A percentile compares a stretch with the other conserved stretches of the same genome.
Conservation (phyloP, 2,113 vertebrate species). For the Jaculus jaculus region DNA sequence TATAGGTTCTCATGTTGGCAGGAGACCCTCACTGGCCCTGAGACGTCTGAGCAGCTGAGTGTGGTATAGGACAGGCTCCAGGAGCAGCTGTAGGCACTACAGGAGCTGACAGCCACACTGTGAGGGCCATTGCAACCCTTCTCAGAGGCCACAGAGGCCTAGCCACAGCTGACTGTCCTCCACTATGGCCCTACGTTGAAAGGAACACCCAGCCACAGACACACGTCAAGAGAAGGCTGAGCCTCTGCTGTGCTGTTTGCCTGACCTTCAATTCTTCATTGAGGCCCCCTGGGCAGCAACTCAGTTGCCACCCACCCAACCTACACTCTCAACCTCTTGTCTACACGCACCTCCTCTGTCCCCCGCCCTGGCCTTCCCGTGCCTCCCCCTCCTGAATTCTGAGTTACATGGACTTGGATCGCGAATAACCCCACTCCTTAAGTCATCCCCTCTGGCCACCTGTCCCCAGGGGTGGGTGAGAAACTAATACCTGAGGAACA, state of each 20-base stretch:
- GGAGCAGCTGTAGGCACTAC: slow-evolving; percentile 83
- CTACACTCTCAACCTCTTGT: neutral
- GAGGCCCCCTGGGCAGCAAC: neutral
- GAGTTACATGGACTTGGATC: neutral
- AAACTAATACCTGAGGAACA: neutral
- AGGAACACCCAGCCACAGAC: neutral
- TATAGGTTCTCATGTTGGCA: slow-evolving; percentile 45
- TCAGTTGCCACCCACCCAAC: too few species aligned
- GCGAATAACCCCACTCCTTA: neutral
- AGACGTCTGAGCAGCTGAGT: slow-evolving; percentile 80
- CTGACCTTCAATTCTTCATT: neutral
- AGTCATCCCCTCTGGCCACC: too few species aligned
- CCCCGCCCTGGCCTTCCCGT: neutral
- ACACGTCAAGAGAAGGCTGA: neutral
- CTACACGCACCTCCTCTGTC: neutral
- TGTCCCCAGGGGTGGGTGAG: neutral
- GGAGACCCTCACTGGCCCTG: slow-evolving; percentile 69
- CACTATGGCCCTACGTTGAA: too few species aligned
- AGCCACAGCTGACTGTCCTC: neutral
- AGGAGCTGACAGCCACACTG: slow-evolving; percentile 85
- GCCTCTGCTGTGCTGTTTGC: neutral
- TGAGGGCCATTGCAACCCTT: slow-evolving; percentile 47
- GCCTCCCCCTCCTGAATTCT: neutral
- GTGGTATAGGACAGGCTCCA: slow-evolving; percentile 81
- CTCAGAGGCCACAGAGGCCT: neutral